phyloP scores from a whole-genome alignment of 2,888 invertebrate species.

The Cephus nigrinus region DNA sequence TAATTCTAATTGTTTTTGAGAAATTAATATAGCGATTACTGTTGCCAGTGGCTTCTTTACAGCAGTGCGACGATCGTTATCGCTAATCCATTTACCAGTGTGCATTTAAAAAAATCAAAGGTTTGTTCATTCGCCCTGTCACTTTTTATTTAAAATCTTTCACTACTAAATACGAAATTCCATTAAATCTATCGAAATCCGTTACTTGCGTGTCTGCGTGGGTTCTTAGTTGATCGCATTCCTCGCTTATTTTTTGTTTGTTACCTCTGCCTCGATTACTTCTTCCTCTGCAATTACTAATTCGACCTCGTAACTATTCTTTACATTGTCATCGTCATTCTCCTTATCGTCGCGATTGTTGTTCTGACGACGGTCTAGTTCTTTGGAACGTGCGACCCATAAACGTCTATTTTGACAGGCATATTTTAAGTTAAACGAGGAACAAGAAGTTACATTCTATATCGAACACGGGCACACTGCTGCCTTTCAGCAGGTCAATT shows the following conservation, averaged over 20 bases:
- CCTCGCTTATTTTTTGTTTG: background rate
- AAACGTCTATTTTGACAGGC: background rate
- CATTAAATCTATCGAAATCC: background rate
- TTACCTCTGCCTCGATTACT: background rate
- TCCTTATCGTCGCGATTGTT: background rate
- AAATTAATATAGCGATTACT: background rate
- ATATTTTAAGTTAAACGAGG: background rate
- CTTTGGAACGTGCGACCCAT: background rate
- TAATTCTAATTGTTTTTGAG: background rate
- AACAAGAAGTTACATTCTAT: too few relatives aligned
- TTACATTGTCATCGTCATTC: background rate
- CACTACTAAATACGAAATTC: background rate
- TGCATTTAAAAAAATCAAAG: background rate
- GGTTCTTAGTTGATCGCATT: background rate
- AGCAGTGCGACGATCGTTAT: background rate
- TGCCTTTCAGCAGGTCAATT: background rate
- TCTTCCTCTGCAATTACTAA: background rate
- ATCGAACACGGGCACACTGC: too few relatives aligned
- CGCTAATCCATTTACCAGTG: background rate
- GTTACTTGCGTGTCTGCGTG: background rate
- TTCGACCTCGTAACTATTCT: background rate
- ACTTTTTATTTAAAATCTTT: background rate
- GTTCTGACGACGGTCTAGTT: background rate
- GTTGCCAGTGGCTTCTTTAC: background rate
- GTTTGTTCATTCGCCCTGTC: background rate